phyloP scores from a whole-genome alignment of 2,888 invertebrate genomes.

The Venustoraphidia nigricollis region DNA sequence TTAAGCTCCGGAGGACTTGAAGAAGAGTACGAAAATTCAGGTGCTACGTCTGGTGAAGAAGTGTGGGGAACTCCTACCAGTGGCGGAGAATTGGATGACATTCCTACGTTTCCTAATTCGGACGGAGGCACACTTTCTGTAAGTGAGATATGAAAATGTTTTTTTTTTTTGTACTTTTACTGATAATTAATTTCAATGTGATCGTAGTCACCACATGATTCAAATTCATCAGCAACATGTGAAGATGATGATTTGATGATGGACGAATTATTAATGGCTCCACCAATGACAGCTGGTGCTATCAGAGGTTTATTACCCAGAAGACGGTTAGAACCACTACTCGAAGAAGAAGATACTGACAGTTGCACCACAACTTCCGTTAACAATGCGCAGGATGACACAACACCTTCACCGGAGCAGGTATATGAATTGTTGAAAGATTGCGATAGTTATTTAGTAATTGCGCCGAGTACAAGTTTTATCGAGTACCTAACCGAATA shows the following conservation, averaged over 20 bases:
- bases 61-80: conserved; percentile 84
- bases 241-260: conserved; percentile 71
- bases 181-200: background rate
- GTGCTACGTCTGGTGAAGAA: conserved; percentile 71
- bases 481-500: too few relatives aligned
- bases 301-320: conserved; percentile 55
- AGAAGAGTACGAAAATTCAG: conserved; percentile 69
- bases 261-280: conserved; percentile 65
- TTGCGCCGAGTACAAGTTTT: background rate
- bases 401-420: conserved; percentile 26
- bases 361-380: conserved; percentile 33
- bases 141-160: conserved; percentile 17
- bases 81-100: conserved; percentile 65
- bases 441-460: too few relatives aligned
- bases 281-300: conserved; percentile 57
- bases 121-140: conserved; percentile 52
- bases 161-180: background rate
- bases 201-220: conserved; percentile 4
- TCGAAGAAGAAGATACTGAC: conserved; percentile 68
- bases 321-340: conserved; percentile 63
- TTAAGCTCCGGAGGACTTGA: conserved; percentile 23
- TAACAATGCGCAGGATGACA: conserved; percentile 13
- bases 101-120: conserved; percentile 40
- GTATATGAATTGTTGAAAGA: conserved; percentile 16
- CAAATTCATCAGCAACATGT: conserved; percentile 43